Evolutionary conservation across 2,797 vertebrate species (phyloP).

Genomic region (Sciaenops ocellatus): DNA sequence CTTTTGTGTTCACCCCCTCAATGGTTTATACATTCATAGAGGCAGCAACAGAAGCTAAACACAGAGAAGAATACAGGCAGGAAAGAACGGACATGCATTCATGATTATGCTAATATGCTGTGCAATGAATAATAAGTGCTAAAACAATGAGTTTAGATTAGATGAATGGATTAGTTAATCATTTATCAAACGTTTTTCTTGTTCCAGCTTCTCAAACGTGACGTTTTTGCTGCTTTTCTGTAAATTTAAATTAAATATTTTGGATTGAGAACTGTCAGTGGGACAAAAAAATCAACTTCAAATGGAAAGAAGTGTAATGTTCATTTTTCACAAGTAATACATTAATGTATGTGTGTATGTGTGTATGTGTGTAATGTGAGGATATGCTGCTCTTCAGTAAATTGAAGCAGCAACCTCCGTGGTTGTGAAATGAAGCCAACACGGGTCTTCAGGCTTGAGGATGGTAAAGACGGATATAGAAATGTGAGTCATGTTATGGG

Average conservation of each 20-base stretch:
- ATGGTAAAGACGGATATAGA: no score
- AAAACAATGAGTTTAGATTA: background rate
- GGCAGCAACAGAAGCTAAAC: conserved; percentile 37
- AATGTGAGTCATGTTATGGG: no score
- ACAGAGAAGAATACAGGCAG: conserved; percentile 9
- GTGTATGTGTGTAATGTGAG: no score
- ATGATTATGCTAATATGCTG: conserved; percentile 40
- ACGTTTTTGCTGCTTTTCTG: background rate
- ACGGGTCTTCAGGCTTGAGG: no score
- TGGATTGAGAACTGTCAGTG: background rate
- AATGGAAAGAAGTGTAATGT: background rate
- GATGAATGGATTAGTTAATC: background rate
- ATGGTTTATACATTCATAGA: conserved; percentile 55
- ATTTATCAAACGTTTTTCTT: background rate
- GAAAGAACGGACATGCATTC: conserved; percentile 16
- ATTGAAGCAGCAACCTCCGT: no score
- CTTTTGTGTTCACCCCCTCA: conserved; percentile 61
- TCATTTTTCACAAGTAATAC: background rate
- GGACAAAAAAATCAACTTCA: background rate
- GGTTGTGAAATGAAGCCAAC: no score
- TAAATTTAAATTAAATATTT: background rate
- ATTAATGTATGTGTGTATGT: background rate
- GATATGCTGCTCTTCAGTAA: no score
- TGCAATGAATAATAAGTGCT: conserved; percentile 19
- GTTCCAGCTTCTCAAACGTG: background rate